Percentiles rank a stretch among this genome's conserved stretches.
Conservation (phyloP, 1,140 invertebrate species). For the Nephila pilipes region DNA sequence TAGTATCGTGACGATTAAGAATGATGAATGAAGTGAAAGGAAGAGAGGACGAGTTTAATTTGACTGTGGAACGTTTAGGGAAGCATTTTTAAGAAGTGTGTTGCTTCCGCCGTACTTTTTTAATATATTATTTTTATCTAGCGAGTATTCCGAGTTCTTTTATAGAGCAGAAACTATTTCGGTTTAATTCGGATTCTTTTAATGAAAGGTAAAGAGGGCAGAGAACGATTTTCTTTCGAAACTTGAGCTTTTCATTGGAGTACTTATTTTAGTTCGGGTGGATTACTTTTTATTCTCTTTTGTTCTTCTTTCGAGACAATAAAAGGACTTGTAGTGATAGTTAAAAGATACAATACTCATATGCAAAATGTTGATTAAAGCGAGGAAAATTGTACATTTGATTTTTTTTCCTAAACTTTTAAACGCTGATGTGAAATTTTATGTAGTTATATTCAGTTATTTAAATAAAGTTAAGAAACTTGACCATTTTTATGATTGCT, state of each 20-base stretch:
- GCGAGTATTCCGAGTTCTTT: neutral
- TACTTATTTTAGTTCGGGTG: neutral
- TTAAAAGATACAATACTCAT: no score
- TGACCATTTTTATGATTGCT: no score
- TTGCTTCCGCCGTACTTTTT: neutral
- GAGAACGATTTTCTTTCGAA: neutral
- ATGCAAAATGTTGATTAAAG: no score
- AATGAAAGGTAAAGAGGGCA: neutral
- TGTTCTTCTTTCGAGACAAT: neutral
- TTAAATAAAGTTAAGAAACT: no score
- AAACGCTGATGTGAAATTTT: no score
- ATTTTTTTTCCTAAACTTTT: no score
- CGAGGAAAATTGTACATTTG: no score
- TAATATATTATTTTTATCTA: neutral
- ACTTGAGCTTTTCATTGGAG: neutral
- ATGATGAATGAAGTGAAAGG: neutral
- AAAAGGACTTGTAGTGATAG: no score
- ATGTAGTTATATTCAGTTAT: no score
- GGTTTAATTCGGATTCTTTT: slow-evolving; percentile 7
- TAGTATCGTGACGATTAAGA: neutral
- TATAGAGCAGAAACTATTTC: neutral
- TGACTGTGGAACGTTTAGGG: neutral
- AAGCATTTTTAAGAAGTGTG: slow-evolving; percentile 1
- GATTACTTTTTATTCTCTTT: neutral
- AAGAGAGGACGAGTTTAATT: slow-evolving; percentile 12